Evolutionary conservation across 2,797 vertebrate genomes (phyloP).

Genomic region (Spheniscus humboldti): DNA sequence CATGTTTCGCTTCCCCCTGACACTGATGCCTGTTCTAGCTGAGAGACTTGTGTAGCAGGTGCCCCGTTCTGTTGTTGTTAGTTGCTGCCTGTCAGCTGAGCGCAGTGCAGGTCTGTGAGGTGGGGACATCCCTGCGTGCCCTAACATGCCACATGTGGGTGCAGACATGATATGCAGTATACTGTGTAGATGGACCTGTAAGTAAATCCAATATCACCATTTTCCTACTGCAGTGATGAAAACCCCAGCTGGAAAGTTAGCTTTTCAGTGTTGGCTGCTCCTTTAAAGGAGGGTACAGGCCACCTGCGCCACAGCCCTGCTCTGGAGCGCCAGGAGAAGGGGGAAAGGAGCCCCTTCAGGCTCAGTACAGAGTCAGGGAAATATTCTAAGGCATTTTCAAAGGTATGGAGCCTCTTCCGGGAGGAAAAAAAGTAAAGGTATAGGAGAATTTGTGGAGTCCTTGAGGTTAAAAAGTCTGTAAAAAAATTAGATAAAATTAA

Average conservation of each 20-base stretch:
- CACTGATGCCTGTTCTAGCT: too few species aligned
- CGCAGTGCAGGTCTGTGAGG: rapidly evolving
- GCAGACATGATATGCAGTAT: neutral
- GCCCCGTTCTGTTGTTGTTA: rapidly evolving
- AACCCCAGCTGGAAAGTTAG: neutral
- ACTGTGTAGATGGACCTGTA: too few species aligned
- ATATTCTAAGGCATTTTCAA: neutral
- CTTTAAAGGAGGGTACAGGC: rapidly evolving
- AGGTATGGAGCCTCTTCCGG: neutral
- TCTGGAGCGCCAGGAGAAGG: rapidly evolving
- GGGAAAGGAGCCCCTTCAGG: too few species aligned
- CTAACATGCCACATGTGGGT: too few species aligned
- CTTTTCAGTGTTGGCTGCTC: rapidly evolving
- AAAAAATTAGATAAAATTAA: neutral
- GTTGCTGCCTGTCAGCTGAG: neutral
- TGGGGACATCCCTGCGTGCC: neutral
- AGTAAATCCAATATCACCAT: rapidly evolving
- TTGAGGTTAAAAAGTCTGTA: neutral
- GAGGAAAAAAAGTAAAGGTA: neutral
- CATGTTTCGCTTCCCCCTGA: neutral
- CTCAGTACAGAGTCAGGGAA: rapidly evolving
- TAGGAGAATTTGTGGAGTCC: neutral
- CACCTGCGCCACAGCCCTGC: rapidly evolving
- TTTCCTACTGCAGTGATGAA: neutral
- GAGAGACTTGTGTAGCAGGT: neutral